Evolutionary conservation across 2,888 invertebrate species (phyloP).

Genomic region (Ichneumoninae sp.): DNA sequence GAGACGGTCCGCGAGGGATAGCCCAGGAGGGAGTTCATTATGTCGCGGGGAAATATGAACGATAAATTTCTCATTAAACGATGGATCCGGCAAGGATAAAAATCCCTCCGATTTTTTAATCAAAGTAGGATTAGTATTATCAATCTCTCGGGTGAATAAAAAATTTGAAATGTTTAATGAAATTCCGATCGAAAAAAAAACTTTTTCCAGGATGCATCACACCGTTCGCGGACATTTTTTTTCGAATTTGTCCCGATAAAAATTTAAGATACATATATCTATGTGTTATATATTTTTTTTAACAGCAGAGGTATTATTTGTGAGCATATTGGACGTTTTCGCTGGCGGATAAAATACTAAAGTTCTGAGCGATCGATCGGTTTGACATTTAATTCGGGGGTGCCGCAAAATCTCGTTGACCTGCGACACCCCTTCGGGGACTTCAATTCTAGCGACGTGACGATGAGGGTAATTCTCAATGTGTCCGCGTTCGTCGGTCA

Average conservation of each 20-base stretch:
- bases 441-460: conserved; percentile 36
- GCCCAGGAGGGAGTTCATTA: neutral
- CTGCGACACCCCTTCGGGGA: neutral
- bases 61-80: conserved; percentile 10
- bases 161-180: neutral
- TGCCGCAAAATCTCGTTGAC: conserved; percentile 2
- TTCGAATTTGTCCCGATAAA: neutral
- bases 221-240: neutral
- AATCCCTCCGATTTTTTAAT: neutral
- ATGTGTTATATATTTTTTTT: neutral
- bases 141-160: neutral
- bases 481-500: conserved; percentile 32
- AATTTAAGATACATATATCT: neutral
- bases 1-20: neutral
- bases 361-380: conserved; percentile 1
- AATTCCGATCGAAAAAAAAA: neutral
- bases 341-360: neutral
- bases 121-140: neutral
- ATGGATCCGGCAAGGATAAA: neutral
- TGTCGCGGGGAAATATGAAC: neutral
- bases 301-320: too few species aligned
- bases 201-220: too few species aligned
- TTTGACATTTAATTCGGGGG: neutral
- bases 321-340: neutral
- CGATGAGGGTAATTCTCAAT: conserved; percentile 49